Percentiles rank a stretch among this genome's conserved stretches.
These are phyloP conservation scores for Aulostomus chinensis DNA, from an alignment of 2,797 vertebrate genomes.

Conservation along the genomic window DNA sequence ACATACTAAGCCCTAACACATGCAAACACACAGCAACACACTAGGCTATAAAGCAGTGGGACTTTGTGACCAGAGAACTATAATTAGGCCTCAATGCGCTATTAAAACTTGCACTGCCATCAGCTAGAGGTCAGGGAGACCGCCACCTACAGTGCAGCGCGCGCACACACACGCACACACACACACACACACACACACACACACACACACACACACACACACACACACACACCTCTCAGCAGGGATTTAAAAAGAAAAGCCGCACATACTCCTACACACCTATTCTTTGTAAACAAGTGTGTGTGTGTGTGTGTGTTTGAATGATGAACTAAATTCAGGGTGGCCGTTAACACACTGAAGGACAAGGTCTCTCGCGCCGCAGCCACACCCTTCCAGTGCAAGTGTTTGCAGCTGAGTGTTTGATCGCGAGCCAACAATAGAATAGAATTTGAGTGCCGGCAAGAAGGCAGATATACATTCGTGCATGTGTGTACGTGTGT, in stretches of 20 bases:
- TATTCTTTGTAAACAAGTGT: conserved; percentile 41
- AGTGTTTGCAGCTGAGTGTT: conserved; percentile 13
- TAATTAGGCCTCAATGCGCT: conserved; percentile 79
- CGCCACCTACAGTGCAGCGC: conserved; percentile 65
- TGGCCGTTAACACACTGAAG: conserved; percentile 37
- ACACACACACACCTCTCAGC: conserved; percentile 44
- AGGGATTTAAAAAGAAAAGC: conserved; percentile 45
- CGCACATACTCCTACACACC: conserved; percentile 34
- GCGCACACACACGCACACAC: conserved; percentile 17
- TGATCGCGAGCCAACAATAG: conserved; percentile 8
- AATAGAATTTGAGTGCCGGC: not conserved
- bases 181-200: conserved; percentile 18
- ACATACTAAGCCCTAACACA: conserved; percentile 13
- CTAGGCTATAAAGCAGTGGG: conserved; percentile 59
- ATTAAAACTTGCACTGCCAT: conserved; percentile 76
- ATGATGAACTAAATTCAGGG: conserved; percentile 36
- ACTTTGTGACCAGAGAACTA: conserved; percentile 65
- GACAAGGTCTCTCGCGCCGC: conserved; percentile 18
- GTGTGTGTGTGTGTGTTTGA: conserved; percentile 6
- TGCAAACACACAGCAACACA: conserved; percentile 35
- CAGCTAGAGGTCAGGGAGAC: conserved; percentile 73
- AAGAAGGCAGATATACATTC: not conserved
- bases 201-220: conserved; percentile 24
- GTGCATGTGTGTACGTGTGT: not conserved
- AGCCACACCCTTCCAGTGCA: conserved; percentile 8